Evolutionary conservation across 2,888 invertebrate genomes (phyloP), one percentile per base, ranked within the genome.

Genomic region (Melangyna quadrimaculata): DNA sequence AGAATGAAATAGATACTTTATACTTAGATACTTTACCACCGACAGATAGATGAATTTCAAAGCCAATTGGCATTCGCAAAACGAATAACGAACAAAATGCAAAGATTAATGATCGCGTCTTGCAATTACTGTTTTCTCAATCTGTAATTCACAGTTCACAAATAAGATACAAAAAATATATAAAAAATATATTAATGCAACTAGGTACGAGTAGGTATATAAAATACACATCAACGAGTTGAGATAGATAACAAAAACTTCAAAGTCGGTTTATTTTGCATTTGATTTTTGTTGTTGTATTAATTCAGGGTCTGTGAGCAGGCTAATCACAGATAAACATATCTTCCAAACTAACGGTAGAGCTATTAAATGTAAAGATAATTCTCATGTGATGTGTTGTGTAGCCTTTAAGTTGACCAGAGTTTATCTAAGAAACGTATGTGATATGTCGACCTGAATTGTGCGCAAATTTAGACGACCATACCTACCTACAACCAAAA

Each of bases 301-400:
- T 22, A 63, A 65, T 48, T 67, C 40, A 53, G 40, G 19, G 29
- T n/a, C 48, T 69, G 70, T 53, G 57, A 12, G 45, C 61, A 55
- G 55, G 8, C 53, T 40, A 29, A 22, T 35, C 24, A 9, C 29
- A 32, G 55, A 55, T 29, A 29, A 55, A 29, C 5, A 61, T 37
- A n/a, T 43, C 43, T 27, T 40, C 40, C 40, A 82, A 75, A 57
- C 65, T 70, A 71, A 63, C 74, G 48, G 74, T 48, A 61, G 22
- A 67, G 43, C 78, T 78, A 79, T 84, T 84, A 63, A 79, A 70
- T 70, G 65, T 69, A 22, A 69, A 75, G 84, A 84, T 84, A 84
- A 79, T 67, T 67, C 48, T 79, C 67, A 67, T 79, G 67, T 45
- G 74, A 53, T 32, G 35, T 29, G 43, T 74, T 29, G 43, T 74